Percentiles rank a stretch among this genome's conserved stretches.
Evolutionary conservation across 2,888 invertebrate genomes (phyloP).

Genomic region (Aethes cnicana): DNA sequence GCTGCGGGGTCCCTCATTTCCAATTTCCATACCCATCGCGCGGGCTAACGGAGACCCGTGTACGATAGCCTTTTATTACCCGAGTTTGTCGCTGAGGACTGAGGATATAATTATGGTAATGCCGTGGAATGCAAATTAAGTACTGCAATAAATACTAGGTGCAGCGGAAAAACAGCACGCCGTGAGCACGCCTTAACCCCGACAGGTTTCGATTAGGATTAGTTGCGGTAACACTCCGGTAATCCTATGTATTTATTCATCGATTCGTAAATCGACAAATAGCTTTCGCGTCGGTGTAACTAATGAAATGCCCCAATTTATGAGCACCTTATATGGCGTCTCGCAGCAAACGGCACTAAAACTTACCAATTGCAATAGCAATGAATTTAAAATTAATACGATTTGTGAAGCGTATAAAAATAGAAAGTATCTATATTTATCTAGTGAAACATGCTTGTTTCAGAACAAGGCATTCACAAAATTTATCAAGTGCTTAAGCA

Average conservation of each 20-base stretch:
- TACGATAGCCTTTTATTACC: constrained; percentile 62
- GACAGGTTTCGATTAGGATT: constrained; percentile 9
- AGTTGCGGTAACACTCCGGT: constrained; percentile 6
- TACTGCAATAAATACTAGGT: constrained; percentile 64
- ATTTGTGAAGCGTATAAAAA: neutral
- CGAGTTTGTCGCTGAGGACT: constrained; percentile 64
- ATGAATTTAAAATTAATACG: constrained; percentile 7
- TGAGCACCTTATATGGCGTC: constrained; percentile 14
- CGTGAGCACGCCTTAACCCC: constrained; percentile 3
- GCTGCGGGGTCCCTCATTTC: constrained; percentile 46
- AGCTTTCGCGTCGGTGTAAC: constrained; percentile 2
- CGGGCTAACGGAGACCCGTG: constrained; percentile 49
- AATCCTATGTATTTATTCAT: constrained; percentile 27
- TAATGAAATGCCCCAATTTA: constrained; percentile 17
- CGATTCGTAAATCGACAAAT: constrained; percentile 13
- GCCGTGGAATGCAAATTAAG: constrained; percentile 69
- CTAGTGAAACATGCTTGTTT: neutral
- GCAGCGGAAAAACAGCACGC: constrained; percentile 43
- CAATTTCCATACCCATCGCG: constrained; percentile 65
- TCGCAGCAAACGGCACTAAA: constrained; percentile 5
- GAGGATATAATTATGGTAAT: constrained; percentile 72
- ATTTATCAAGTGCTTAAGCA: constrained; percentile 19
- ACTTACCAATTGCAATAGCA: constrained; percentile 4
- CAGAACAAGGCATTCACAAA: constrained; percentile 1
- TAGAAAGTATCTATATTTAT: neutral